Conservation (phyloP, 23 tunicate species). For the Halocynthia aurantium region DNA sequence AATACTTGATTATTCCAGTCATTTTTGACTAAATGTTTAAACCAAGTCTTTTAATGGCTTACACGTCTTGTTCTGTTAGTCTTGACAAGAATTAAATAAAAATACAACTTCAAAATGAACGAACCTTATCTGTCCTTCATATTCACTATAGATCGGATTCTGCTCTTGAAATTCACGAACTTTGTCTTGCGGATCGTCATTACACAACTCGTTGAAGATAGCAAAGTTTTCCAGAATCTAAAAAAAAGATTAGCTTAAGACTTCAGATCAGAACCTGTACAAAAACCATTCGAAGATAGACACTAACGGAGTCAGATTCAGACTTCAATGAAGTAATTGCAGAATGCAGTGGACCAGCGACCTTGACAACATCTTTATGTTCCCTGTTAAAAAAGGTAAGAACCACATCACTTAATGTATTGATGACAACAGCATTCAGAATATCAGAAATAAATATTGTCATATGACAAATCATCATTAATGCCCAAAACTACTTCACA, state of each 20-base stretch:
- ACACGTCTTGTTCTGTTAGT: too few species aligned
- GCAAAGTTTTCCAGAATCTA: constrained; percentile 58
- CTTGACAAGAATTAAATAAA: too few species aligned
- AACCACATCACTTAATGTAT: neutral
- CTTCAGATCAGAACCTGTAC: neutral
- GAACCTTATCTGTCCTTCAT: constrained; percentile 58
- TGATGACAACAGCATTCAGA: constrained; percentile 4
- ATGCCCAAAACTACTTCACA: neutral
- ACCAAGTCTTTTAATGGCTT: constrained; percentile 27
- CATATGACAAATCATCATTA: too few species aligned
- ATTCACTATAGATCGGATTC: constrained; percentile 32
- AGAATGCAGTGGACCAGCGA: constrained; percentile 64
- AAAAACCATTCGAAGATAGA: neutral
- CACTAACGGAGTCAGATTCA: constrained; percentile 50
- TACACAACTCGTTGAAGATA: constrained; percentile 65
- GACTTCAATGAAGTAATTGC: constrained; percentile 69
- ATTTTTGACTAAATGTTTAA: neutral
- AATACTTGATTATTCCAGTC: too few species aligned
- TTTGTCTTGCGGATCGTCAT: constrained; percentile 58
- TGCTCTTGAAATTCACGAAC: constrained; percentile 76
- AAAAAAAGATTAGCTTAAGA: neutral
- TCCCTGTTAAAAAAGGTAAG: constrained; percentile 27
- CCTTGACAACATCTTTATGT: constrained; percentile 82
- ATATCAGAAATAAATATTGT: too few species aligned
- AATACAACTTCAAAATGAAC: neutral